Base-by-base conservation (phyloP, 2,113 vertebrate species). In the Blennius ocellaris region DNA sequence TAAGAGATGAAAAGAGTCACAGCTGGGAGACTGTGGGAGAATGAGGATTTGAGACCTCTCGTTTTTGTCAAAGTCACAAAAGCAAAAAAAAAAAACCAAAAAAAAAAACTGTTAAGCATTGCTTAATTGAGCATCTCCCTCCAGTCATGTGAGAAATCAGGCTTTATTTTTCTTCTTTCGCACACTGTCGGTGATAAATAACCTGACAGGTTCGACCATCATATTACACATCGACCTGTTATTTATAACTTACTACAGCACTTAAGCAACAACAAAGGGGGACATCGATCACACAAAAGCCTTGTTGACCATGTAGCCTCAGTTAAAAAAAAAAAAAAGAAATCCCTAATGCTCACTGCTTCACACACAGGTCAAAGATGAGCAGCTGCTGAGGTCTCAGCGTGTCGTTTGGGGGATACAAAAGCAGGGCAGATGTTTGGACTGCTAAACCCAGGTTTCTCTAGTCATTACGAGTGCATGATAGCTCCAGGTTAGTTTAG, bases 21-120 rank as follows among this genome's bases (percentile, higher is more conserved):
- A 83, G 83, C 79, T 82, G 71, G 44, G 51, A 49, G 41, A 67
- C 44, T 49, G 45, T 68, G 55, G 43, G 45, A 77, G n/a, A n/a
- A 70, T 40, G 58, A 16, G 3, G 43, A 45, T 15, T 72, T 69
- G 45, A 16, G 6, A 11, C 52, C 63, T 51, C 39, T 64, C 79
- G 41, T 59, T 77, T 82, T 74, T 57, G 52, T 61, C 30, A 3
- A 7, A 21, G 61, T 62, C 47, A 52, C 21, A 39, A 37, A 61
- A 64, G 14, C 15, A 64, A 30, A 55, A 73, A 64, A 30, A 55
- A 73, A 39, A 37, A 61, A 64, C 12, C 15, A 64, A 30, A 55
- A 73, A n/a, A n/a, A n/a, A n/a, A 71, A 52, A 63, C 6, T 43
- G 5, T 63, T 53, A 6, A 62, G 15, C 53, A 44, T 41, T 11